Conservation (phyloP, 2,888 invertebrate genomes). For the Agrochola litura region DNA sequence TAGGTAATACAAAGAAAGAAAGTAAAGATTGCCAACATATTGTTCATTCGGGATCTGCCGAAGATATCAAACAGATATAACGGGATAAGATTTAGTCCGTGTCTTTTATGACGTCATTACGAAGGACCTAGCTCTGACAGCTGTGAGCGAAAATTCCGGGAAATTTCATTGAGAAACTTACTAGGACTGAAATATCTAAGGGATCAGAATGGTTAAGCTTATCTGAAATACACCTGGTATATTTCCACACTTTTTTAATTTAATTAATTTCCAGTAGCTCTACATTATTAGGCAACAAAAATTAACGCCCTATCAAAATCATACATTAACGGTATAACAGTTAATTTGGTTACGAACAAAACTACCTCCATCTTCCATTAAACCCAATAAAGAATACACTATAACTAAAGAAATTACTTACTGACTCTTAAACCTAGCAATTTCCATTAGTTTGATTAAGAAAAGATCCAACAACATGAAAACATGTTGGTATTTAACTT, state of each 20-base stretch:
- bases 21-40: slow-evolving; percentile 53
- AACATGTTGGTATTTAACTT: slow-evolving; percentile 87
- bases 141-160: slow-evolving; percentile 46
- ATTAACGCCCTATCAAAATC: slow-evolving; percentile 26
- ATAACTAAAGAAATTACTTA: slow-evolving; percentile 74
- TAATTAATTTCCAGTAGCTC: slow-evolving; percentile 30
- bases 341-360: slow-evolving; percentile 43
- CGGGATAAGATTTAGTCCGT: slow-evolving; percentile 53
- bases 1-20: slow-evolving; percentile 48
- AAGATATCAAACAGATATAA: slow-evolving; percentile 61
- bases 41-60: slow-evolving; percentile 41
- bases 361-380: slow-evolving; percentile 43
- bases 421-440: slow-evolving; percentile 76
- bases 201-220: slow-evolving; percentile 10
- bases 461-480: slow-evolving; percentile 81
- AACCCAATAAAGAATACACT: slow-evolving; percentile 61
- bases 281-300: slow-evolving; percentile 23
- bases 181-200: slow-evolving; percentile 33
- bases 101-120: slow-evolving; percentile 57
- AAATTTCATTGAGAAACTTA: slow-evolving; percentile 44
- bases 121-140: slow-evolving; percentile 55
- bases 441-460: slow-evolving; percentile 88
- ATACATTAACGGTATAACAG: slow-evolving; percentile 29
- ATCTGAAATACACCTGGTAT: slow-evolving; percentile 13
- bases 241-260: background rate